Base-by-base conservation (phyloP, 2,888 invertebrate species). In the Lochmaea capreae region DNA sequence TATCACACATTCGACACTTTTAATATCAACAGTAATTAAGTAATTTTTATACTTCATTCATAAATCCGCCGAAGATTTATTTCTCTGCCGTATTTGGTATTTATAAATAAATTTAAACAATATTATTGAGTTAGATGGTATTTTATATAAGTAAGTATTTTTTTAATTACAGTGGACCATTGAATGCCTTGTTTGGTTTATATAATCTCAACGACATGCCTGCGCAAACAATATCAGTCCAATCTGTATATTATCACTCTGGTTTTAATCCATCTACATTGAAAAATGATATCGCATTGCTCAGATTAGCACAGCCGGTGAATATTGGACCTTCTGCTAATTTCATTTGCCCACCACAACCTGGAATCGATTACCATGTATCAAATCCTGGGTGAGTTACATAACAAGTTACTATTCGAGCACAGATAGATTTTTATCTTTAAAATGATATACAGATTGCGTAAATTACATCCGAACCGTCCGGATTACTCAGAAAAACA, bases 261-360 rank as follows among this genome's bases (percentile, higher is more conserved):
- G 89, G 90, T 18, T 97, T 91, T 85, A 92, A 93, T 83, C 86
- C 91, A 0, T 89, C 88, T 71, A 95, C 94, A 77, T 88, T 97
- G 61, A 92, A 92, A 79, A 95, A 94, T 83, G 95, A 97, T 84
- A 89, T 97, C 49, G 96, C 96, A 1, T 89, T 97, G 0, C 85
- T 97, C 42, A 89, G 92, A 73, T 86, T 97, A n/a, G 87, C 90
- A 79, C 82, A 88, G 0, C 83, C 91, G 0, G 90, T 93, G 18
- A 89, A 90, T 0, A 89, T 90, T 0, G 79, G 81, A 16, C 86
- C 90, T 9, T 88, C 88, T 2, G 85, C 88, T 1, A 91, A 91
- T 0, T 89, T 93, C 16, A 81, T 54, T 18, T 54, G 54, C 10
- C 54, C 54, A 18, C 54, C 54, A 16, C 54, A 54, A 54, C 2